Evolutionary conservation across 2,888 invertebrate species (phyloP).

Genomic region (Limnephilus lunatus): DNA sequence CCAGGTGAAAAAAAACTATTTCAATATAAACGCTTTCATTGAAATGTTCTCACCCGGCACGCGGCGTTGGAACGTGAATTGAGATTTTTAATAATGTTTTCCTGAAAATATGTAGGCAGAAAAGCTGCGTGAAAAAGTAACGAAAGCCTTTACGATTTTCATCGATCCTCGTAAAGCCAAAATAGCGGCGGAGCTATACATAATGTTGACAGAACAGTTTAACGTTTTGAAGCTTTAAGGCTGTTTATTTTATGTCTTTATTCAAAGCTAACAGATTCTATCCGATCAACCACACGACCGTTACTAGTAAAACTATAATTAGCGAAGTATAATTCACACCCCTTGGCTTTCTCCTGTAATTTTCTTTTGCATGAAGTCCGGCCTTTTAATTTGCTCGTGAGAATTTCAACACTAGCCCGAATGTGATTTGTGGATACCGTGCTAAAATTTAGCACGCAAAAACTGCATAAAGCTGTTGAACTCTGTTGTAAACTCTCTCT

Average conservation of each 20-base stretch:
- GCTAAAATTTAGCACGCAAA: constrained; percentile 45
- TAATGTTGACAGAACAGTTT: not conserved
- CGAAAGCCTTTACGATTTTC: not conserved
- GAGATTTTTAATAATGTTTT: constrained; percentile 37
- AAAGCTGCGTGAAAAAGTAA: not conserved
- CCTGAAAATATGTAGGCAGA: not conserved
- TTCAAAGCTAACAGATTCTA: not conserved
- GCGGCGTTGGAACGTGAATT: not conserved
- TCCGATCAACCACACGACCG: not conserved
- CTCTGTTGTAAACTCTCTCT: not conserved
- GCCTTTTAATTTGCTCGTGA: not conserved
- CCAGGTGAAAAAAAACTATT: constrained; percentile 29
- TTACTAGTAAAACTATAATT: not conserved
- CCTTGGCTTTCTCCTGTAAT: not conserved
- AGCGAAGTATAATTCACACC: not conserved
- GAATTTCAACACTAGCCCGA: constrained; percentile 13
- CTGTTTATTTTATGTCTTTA: not conserved
- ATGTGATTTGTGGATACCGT: constrained; percentile 22
- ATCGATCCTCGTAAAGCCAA: not conserved
- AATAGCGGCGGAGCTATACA: not conserved
- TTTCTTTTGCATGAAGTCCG: not conserved
- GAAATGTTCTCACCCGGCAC: constrained; percentile 23
- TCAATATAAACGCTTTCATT: constrained; percentile 34
- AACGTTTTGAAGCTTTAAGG: not conserved
- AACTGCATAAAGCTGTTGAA: constrained; percentile 20